Evolutionary conservation across 1,140 invertebrate genomes (phyloP), one percentile per base, ranked within the genome.

Genomic region (Euura lappo): DNA sequence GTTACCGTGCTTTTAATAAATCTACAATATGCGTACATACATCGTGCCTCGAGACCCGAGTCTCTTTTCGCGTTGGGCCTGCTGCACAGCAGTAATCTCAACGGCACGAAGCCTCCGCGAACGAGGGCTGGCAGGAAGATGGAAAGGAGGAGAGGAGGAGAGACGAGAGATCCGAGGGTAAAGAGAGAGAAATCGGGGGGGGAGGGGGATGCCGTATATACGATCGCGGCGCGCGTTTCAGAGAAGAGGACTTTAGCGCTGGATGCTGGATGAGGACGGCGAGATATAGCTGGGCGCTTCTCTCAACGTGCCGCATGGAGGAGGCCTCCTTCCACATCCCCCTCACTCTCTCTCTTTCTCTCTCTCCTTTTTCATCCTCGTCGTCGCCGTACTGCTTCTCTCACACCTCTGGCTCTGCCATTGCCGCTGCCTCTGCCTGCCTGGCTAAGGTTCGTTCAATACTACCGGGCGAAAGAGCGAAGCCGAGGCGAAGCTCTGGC

Each of bases 141-240:
- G 51, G 51, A n/a, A 6, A 60, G 51, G 51, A 60, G 51, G 13
- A 11, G 51, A 60, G 28, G 28, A 28, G 28, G 51, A 60, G 6
- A 8, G 51, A 60, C 51, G 51, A 8, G 51, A 60, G 10, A 8
- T 60, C 13, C 51, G 51, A 3, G 51, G 51, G 51, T n/a, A 11
- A 3, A 60, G 51, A 60, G 51, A n/a, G 28, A 28, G 28, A 28
- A 28, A 28, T 28, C 28, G 51, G 51, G 3, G 51, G 51, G 13
- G 51, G n/a, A 60, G 51, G 13, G 51, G 51, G 51, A 60, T 60
- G 51, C 51, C 6, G 51, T n/a, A 60, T 60, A 60, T 60, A 60
- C 8, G 8, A 60, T 60, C 51, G 51, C 51, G 51, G 51, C 51
- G 8, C 51, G 51, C 51, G 51, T 28, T 60, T 60, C 51, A 60